Base-by-base conservation (phyloP, 2,113 vertebrate genomes). In the Xyliphius kryptos region DNA sequence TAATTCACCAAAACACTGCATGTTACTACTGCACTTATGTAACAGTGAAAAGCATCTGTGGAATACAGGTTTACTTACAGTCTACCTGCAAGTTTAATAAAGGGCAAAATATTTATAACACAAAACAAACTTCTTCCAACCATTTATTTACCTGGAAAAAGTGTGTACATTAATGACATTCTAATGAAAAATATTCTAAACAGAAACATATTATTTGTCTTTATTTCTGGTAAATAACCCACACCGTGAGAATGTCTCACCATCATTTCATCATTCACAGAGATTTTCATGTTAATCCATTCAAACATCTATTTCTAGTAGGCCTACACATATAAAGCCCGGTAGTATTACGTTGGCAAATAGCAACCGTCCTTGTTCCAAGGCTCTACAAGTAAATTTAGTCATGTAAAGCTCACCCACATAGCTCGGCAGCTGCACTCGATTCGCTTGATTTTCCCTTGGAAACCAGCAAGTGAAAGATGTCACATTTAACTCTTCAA, bases 361-460 rank as follows among this genome's bases (percentile, higher is more conserved):
- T 6, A 58, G 38, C 22, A 64, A 60, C 16, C 49, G 36, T 21
- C 40, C 54, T 19, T 66, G 56, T 65, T 65, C 61, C 22, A 51
- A 67, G 20, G 19, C 21, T 20, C 7, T 21, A 38, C 38, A 71
- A 56, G 61, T 49, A 47, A 52, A 63, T 66, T 0, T 47, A 60
- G 63, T 56, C 65, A 55, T 56, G 15, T 49, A 57, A 52, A 51
- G 52, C 50, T 67, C 79, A 87, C 84, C 86, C 75, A 85, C 85
- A 87, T 61, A 81, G 88, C 74, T 84, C 90, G 91, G 83, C 89
- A 87, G 68, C 85, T 87, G 76, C 74, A 84, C 49, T 82, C 88
- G 71, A 92, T 80, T 82, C 89, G 91, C 81, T 81, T 50, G 72
- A 93, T 70, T 86, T 83, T 88, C 69, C 90, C 87, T 90, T 91